Conservation (phyloP, 2,888 invertebrate species). For the Luperina testacea region DNA sequence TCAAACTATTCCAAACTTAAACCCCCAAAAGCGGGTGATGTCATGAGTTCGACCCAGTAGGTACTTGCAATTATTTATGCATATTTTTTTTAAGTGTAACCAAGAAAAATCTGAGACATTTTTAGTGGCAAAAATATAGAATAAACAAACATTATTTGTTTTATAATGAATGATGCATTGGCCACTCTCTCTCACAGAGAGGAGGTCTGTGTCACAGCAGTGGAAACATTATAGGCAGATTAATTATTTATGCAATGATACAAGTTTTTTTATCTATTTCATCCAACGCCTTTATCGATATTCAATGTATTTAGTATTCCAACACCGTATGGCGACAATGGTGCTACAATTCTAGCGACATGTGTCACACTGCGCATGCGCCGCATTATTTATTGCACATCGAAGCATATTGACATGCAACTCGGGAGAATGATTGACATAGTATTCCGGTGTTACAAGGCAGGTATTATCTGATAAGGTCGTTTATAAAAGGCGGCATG, state of each 20-base stretch:
- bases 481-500: background rate
- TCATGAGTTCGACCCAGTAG: background rate
- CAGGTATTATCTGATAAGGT: constrained; percentile 19
- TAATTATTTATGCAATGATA: background rate
- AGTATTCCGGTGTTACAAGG: constrained; percentile 42
- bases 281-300: background rate
- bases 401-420: constrained; percentile 40
- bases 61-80: background rate
- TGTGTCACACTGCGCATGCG: constrained; percentile 35
- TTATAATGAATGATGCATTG: too few relatives aligned
- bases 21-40: background rate
- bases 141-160: background rate
- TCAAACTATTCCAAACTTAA: too few relatives aligned
- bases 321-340: background rate
- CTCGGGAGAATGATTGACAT: constrained; percentile 11
- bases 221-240: background rate
- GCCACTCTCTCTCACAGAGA: too few relatives aligned
- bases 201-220: too few relatives aligned
- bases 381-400: constrained; percentile 41
- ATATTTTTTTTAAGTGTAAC: background rate
- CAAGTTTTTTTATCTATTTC: background rate
- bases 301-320: constrained; percentile 27
- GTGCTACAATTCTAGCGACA: constrained; percentile 47
- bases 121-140: background rate
- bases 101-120: background rate